Evolutionary conservation across 1,140 invertebrate species (phyloP).

Genomic region (Ephestia elutella): DNA sequence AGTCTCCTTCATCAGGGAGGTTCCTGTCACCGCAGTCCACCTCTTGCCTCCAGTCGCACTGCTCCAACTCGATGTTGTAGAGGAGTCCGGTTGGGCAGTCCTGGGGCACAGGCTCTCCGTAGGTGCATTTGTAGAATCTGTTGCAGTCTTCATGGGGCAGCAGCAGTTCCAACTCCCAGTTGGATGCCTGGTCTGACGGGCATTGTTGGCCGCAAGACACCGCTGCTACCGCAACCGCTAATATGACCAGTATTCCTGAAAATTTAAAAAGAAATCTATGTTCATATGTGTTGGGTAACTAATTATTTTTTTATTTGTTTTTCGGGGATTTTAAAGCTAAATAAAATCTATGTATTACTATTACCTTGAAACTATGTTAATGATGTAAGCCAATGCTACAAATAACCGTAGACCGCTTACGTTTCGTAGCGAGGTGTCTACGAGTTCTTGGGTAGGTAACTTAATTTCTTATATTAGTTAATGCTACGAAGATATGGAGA

Average conservation of each 20-base stretch:
- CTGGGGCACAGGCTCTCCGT: slow-evolving; percentile 61
- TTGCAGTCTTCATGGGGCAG: slow-evolving; percentile 74
- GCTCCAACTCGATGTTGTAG: slow-evolving; percentile 70
- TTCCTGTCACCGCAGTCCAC: slow-evolving; percentile 64
- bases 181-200: slow-evolving; percentile 32
- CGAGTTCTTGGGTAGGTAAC: too few relatives aligned
- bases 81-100: slow-evolving; percentile 71
- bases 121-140: slow-evolving; percentile 76
- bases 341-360: too few relatives aligned
- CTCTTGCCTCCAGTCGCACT: slow-evolving; percentile 75
- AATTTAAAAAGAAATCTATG: slow-evolving; percentile 4
- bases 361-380: too few relatives aligned
- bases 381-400: too few relatives aligned
- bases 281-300: too few relatives aligned
- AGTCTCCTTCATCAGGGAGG: slow-evolving; percentile 25
- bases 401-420: too few relatives aligned
- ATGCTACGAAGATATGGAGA: neutral
- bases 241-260: slow-evolving; percentile 17
- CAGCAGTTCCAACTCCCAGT: slow-evolving; percentile 41
- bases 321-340: neutral
- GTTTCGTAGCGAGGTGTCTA: too few relatives aligned
- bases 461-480: too few relatives aligned
- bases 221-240: slow-evolving; percentile 20
- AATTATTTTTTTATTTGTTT: too few relatives aligned
- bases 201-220: slow-evolving; percentile 25